phyloP scores from a whole-genome alignment of 2,113 vertebrate species.

The Podocnemis expansa region DNA sequence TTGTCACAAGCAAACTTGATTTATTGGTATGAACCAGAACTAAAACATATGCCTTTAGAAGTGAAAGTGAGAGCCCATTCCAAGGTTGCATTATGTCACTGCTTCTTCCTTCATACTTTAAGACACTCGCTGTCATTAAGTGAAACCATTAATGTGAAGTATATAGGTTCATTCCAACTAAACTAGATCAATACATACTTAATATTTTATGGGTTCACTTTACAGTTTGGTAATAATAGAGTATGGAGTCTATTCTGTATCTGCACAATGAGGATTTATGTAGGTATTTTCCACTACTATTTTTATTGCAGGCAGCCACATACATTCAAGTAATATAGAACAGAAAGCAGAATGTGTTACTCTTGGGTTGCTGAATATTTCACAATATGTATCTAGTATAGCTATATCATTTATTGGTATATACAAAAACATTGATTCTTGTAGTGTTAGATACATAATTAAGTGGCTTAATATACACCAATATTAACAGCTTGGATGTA shows the following conservation, averaged over 20 bases:
- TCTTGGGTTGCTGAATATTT: neutral
- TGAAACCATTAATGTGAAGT: slow-evolving; percentile 69
- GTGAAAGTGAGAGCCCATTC: neutral
- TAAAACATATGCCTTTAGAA: neutral
- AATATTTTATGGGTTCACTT: slow-evolving; percentile 76
- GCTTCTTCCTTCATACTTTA: slow-evolving; percentile 50
- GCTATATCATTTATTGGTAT: neutral
- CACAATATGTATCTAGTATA: neutral
- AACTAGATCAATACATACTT: slow-evolving; percentile 74
- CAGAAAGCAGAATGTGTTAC: neutral
- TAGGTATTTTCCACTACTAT: neutral
- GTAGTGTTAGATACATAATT: neutral
- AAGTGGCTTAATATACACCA: neutral
- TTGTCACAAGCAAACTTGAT: too few species aligned
- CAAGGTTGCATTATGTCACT: neutral
- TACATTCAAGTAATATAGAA: slow-evolving; percentile 10
- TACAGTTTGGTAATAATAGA: slow-evolving; percentile 37
- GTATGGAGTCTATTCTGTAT: neutral
- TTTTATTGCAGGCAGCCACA: neutral
- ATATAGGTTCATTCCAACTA: slow-evolving; percentile 51
- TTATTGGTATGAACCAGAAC: neutral
- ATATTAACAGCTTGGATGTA: neutral
- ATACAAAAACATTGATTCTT: neutral
- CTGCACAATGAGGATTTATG: neutral
- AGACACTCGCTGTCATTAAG: slow-evolving; percentile 46